Evolutionary conservation across 2,797 vertebrate species (phyloP).

Genomic region (Eulemur albifrons): DNA sequence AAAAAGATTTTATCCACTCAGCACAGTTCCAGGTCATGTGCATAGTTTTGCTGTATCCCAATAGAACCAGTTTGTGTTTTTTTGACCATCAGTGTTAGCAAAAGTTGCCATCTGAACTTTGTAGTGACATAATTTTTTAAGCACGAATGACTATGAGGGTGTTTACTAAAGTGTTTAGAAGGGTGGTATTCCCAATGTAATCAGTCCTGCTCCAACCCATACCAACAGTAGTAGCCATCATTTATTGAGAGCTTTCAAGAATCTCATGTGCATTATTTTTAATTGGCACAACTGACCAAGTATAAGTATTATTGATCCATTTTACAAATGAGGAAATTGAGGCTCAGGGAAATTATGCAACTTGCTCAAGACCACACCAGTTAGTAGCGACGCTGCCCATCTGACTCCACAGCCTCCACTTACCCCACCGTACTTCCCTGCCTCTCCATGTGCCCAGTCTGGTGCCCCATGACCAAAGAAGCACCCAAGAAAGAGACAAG

Average conservation of each 20-base stretch:
- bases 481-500: neutral
- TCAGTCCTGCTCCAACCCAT: neutral
- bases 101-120: neutral
- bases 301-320: neutral
- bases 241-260: neutral
- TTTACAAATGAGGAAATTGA: conserved; percentile 39
- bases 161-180: neutral
- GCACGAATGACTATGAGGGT: neutral
- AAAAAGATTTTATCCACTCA: neutral
- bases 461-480: neutral
- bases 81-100: neutral
- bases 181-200: neutral
- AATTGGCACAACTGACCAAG: neutral
- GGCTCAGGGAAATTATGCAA: neutral
- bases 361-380: neutral
- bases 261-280: neutral
- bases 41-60: neutral
- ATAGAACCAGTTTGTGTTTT: neutral
- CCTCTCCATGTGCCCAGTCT: neutral
- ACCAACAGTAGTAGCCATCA: neutral
- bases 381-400: neutral
- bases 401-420: neutral
- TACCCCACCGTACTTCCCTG: neutral
- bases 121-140: neutral
- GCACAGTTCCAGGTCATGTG: neutral